Base-by-base conservation (phyloP, 2,113 vertebrate species). In the Ptilonorhynchus violaceus region DNA sequence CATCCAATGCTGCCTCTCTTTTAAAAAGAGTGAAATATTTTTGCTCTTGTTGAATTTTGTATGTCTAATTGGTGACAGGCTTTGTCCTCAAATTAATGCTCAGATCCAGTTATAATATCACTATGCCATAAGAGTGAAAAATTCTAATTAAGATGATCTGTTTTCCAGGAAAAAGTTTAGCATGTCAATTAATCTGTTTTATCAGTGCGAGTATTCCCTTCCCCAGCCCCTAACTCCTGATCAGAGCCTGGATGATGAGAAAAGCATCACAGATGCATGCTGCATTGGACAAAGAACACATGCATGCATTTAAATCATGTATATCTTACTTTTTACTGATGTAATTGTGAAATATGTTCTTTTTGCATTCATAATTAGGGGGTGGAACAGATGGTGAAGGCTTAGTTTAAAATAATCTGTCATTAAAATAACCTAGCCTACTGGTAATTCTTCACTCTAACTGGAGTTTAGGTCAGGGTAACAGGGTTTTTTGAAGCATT, bases 281-380 rank as follows among this genome's bases (percentile, higher is more conserved):
- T 96, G 95, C 96, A 97, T 98, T 97, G 96, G 97, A 97, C 97
- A 95, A 90, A 97, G 96, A 98, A 97, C 96, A 97, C 98, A 95
- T 84, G 95, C 94, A 89, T 95, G 97, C 97, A 97, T 98, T 98
- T 98, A 98, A 98, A 98, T 98, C 97, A 98, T 96, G 96, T 98
- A 96, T 98, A 98, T 97, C 98, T 98, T 98, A 97, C 98, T 98
- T 98, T 98, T 98, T 98, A 98, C 98, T 98, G 98, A 98, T 98
- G 98, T 98, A 98, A 98, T 98, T 98, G 98, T 98, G 98, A 98
- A 98, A 98, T 98, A 98, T 98, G 98, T 98, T 98, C 98, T 97
- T 98, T 98, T 97, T 96, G 98, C 97, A 98, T 98, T 98, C 97
- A 97, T 98, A 98, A 98, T 98, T 98, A 98, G 98, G 98, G 97